Base-by-base conservation (phyloP, 2,888 invertebrate genomes). In the Lycia hirtaria region DNA sequence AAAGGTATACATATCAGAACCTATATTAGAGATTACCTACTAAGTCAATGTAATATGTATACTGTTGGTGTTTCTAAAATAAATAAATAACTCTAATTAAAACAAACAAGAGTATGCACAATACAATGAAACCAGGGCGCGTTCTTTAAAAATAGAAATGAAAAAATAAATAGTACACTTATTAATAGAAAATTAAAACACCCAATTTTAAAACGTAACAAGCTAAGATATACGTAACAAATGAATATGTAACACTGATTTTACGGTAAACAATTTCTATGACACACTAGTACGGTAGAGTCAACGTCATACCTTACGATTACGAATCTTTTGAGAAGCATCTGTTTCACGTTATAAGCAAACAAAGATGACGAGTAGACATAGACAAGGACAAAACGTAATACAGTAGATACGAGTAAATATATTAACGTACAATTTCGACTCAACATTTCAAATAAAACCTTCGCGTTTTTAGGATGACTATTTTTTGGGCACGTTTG, bases 281-380 rank as follows among this genome's bases (percentile, higher is more conserved):
- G 54, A 40, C 38, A 19, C 38, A 17, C 26, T 10, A 43, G 12
- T 37, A 53, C 45, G 22, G 10, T 50, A 50, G 40, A 44, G 24
- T 44, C 44, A 30, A 51, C 62, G 57, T 60, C 55, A 58, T 28
- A 48, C 24, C 37, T 40, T 26, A 50, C 17, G 22, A 33, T 48
- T 49, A 56, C 56, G 59, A 61, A 63, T 60, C 55, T 26, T 24
- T 35, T 12, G 6, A 43, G 37, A 9, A 58, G 54, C 49, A 53
- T 65, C 62, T 65, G 60, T 47, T 63, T 48, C 43, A 38, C 28
- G 52, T 47, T 33, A 43, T 60, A 62, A 56, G 49, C 60, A 62
- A 66, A 64, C 64, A 60, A 48, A n/a, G 35, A 65, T 56, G 61
- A 67, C 60, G 62, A 56, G 20, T 28, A 44, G 14, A 48, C 53